Percentiles rank a stretch among this genome's conserved stretches.
phyloP scores from a whole-genome alignment of 2,888 invertebrate species.

The Drosophila meridionalis region DNA sequence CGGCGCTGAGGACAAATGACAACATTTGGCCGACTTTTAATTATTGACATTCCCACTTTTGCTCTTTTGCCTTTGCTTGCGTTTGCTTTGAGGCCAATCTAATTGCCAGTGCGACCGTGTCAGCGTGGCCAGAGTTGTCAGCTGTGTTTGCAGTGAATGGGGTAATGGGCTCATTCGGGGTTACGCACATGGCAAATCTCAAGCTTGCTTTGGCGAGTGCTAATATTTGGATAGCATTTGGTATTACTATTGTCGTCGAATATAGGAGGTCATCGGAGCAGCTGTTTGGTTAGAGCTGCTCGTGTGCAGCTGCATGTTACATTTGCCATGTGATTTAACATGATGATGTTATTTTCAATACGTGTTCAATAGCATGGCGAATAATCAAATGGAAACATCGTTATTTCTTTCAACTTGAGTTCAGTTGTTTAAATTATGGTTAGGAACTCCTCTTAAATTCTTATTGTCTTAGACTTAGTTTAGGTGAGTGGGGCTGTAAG shows the following conservation, averaged over 20 bases:
- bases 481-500: too few species aligned
- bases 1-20: slow-evolving; percentile 64
- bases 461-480: too few species aligned
- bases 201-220: not conserved
- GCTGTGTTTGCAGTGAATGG: not conserved
- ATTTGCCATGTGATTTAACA: not conserved
- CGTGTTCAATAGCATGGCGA: not conserved
- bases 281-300: not conserved
- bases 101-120: slow-evolving; percentile 48
- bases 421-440: too few species aligned
- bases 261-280: not conserved
- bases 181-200: slow-evolving; percentile 5
- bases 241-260: not conserved
- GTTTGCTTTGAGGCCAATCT: slow-evolving; percentile 30
- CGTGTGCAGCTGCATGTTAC: not conserved
- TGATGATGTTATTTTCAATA: not conserved
- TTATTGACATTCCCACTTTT: slow-evolving; percentile 70
- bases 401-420: too few species aligned
- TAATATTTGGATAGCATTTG: not conserved
- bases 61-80: slow-evolving; percentile 3
- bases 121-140: slow-evolving; percentile 15
- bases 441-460: too few species aligned
- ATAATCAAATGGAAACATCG: not conserved
- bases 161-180: slow-evolving; percentile 11
- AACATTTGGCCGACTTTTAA: slow-evolving; percentile 79